These are phyloP conservation scores for Gouania willdenowi DNA, from an alignment of 2,797 vertebrate species.

Conservation along the genomic window DNA sequence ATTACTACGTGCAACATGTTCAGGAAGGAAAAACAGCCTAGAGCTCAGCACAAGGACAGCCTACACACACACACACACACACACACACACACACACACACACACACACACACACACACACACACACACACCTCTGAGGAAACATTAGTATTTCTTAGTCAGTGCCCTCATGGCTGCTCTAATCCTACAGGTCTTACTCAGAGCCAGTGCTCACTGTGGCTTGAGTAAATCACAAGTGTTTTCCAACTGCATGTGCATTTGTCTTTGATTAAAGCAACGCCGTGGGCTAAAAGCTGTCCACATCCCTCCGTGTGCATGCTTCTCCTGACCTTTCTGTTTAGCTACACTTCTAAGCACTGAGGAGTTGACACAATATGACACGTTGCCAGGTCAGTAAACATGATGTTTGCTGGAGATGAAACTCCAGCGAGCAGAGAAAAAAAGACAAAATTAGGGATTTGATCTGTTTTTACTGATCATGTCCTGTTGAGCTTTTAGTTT, in stretches of 20 bases:
- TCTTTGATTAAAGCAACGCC: conserved; percentile 79
- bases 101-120: neutral
- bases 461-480: conserved; percentile 15
- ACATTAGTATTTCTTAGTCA: conserved; percentile 72
- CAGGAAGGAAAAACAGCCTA: conserved; percentile 47
- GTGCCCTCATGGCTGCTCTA: conserved; percentile 58
- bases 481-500: conserved; percentile 4
- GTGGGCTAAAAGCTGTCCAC: conserved; percentile 78
- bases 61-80: neutral
- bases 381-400: conserved; percentile 79
- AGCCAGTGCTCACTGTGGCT: conserved; percentile 74
- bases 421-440: conserved; percentile 25
- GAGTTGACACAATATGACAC: conserved; percentile 79
- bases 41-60: conserved; percentile 51
- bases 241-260: conserved; percentile 73
- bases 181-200: conserved; percentile 75
- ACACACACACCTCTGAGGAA: conserved; percentile 47
- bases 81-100: neutral
- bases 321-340: conserved; percentile 82
- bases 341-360: conserved; percentile 72
- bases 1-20: conserved; percentile 64
- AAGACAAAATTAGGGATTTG: conserved; percentile 37
- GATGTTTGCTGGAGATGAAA: conserved; percentile 59
- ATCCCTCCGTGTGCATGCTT: conserved; percentile 76
- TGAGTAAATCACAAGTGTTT: conserved; percentile 79